These are phyloP conservation scores for Chymomyza procnemis DNA, from an alignment of 2,888 invertebrate species.

Conservation along the genomic window DNA sequence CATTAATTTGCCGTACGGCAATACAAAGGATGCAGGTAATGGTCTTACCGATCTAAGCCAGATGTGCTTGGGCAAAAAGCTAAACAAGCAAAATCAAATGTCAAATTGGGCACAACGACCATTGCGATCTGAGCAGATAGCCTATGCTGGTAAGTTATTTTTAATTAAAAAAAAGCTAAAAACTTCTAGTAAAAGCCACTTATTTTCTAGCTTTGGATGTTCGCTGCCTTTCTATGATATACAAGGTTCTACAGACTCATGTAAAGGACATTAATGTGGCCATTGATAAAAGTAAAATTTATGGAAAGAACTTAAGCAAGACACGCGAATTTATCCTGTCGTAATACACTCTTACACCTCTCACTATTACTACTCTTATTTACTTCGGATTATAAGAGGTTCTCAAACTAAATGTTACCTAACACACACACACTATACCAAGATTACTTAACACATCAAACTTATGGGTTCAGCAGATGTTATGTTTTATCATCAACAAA, in stretches of 20 bases:
- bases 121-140: conserved; percentile 86
- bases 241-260: conserved; percentile 81
- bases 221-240: conserved; percentile 89
- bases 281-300: conserved; percentile 65
- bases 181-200: not conserved
- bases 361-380: no score
- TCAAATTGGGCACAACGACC: conserved; percentile 94
- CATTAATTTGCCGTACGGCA: conserved; percentile 81
- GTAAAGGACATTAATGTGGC: conserved; percentile 72
- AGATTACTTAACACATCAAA: no score
- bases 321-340: conserved; percentile 40
- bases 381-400: no score
- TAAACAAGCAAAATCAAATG: conserved; percentile 92
- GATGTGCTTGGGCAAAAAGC: conserved; percentile 85
- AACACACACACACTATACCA: no score
- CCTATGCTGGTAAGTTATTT: conserved; percentile 83
- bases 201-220: conserved; percentile 89
- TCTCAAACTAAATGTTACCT: no score
- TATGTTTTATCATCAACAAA: no score
- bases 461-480: no score
- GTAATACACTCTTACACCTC: not conserved
- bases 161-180: not conserved
- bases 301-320: conserved; percentile 52
- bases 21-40: conserved; percentile 79
- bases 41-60: conserved; percentile 87